Percentiles rank a stretch among this genome's conserved stretches.
Conservation (phyloP, 1,140 invertebrate genomes). For the Arctopsyche grandis region DNA sequence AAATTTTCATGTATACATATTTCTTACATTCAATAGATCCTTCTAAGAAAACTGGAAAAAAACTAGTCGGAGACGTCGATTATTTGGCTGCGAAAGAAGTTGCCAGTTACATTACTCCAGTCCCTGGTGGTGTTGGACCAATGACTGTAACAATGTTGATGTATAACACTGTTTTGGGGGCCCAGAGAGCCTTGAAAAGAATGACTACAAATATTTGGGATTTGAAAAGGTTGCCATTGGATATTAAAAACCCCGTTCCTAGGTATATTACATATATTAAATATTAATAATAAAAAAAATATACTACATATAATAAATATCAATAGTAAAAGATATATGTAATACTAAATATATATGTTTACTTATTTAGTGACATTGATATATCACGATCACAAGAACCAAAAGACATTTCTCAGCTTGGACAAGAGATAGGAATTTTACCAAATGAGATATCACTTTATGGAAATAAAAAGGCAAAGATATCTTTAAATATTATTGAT, state of each 20-base stretch:
- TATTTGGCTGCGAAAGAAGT: constrained; percentile 82
- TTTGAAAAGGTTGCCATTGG: constrained; percentile 70
- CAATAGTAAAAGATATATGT: background rate
- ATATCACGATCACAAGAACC: constrained; percentile 89
- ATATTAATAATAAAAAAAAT: background rate
- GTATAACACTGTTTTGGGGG: constrained; percentile 92
- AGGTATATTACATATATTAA: constrained; percentile 64
- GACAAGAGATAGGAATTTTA: constrained; percentile 86
- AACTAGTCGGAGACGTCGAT: constrained; percentile 95
- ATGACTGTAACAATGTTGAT: constrained; percentile 99
- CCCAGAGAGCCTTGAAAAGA: constrained; percentile 71
- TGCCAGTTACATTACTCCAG: constrained; percentile 93
- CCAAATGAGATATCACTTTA: constrained; percentile 88
- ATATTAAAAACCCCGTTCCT: constrained; percentile 74
- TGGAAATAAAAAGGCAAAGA: constrained; percentile 95
- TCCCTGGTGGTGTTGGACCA: constrained; percentile 97
- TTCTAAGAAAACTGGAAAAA: constrained; percentile 83
- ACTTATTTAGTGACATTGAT: constrained; percentile 82
- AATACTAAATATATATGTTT: constrained; percentile 1
- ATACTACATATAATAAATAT: background rate
- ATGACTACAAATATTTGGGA: constrained; percentile 72
- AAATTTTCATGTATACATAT: no score
- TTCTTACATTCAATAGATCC: constrained; percentile 70
- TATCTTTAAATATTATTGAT: constrained; percentile 85
- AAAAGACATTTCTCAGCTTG: constrained; percentile 83